Percentiles rank a stretch among this genome's conserved stretches.
Evolutionary conservation across 2,888 invertebrate species (phyloP).

Genomic region (Monopis laevigella): DNA sequence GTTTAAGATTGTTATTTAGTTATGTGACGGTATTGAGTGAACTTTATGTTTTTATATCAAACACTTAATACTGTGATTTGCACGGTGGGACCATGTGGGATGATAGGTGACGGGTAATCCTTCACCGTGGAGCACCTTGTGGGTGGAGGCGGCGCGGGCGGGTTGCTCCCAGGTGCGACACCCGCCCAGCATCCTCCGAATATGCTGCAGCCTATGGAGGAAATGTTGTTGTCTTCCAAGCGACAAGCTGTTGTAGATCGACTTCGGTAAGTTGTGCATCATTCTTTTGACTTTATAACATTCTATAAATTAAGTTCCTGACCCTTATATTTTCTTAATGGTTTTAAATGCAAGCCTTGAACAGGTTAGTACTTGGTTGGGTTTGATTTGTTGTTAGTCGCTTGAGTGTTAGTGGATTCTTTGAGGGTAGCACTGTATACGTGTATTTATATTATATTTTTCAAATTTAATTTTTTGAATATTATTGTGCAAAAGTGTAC

Average conservation of each 20-base stretch:
- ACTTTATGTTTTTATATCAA: not conserved
- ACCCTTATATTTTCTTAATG: no score
- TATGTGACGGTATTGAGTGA: constrained; percentile 1
- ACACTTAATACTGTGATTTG: not conserved
- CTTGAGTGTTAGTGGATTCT: no score
- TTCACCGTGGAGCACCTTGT: constrained; percentile 79
- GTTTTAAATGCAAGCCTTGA: no score
- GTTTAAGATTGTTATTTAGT: not conserved
- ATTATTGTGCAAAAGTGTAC: no score
- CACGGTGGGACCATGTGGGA: constrained; percentile 34
- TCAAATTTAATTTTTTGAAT: no score
- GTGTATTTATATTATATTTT: no score
- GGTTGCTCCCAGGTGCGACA: constrained; percentile 71
- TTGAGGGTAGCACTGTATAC: no score
- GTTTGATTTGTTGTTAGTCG: no score
- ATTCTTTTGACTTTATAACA: no score
- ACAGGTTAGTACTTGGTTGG: no score
- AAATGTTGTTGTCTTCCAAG: constrained; percentile 82
- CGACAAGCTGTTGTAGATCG: constrained; percentile 88
- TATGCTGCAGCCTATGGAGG: constrained; percentile 69
- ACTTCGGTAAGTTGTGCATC: constrained; percentile 63
- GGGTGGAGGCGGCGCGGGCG: constrained; percentile 77
- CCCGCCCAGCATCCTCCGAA: constrained; percentile 70
- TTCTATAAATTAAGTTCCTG: no score
- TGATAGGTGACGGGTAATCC: constrained; percentile 36